phyloP scores from a whole-genome alignment of 2,797 vertebrate species.

The Eremophila alpestris region DNA sequence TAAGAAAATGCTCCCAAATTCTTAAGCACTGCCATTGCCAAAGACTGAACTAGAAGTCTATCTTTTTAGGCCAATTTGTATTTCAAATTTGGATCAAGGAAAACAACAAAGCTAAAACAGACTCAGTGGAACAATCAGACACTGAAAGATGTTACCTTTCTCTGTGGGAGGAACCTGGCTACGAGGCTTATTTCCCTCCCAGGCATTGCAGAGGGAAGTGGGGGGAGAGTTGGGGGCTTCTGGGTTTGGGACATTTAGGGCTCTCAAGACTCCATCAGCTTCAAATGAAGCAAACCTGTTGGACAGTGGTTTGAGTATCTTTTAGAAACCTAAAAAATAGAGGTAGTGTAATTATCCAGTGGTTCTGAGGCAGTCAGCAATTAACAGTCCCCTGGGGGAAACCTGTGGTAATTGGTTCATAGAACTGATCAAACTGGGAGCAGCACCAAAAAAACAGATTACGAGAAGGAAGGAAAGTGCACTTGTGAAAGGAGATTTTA shows the following conservation, averaged over 20 bases:
- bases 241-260: neutral
- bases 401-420: slow-evolving; percentile 1
- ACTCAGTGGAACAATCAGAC: neutral
- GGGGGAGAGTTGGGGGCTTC: fast-evolving
- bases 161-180: neutral
- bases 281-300: neutral
- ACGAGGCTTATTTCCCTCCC: neutral
- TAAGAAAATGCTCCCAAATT: neutral
- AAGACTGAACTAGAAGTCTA: neutral
- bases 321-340: neutral
- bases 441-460: neutral
- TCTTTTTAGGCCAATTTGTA: neutral
- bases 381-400: neutral
- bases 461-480: neutral
- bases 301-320: neutral
- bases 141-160: neutral
- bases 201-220: neutral
- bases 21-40: neutral
- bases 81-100: neutral
- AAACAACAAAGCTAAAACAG: neutral
- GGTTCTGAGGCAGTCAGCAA: neutral
- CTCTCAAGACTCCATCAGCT: neutral
- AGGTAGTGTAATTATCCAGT: neutral
- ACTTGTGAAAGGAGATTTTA: neutral
- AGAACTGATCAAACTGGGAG: neutral